Conservation (phyloP, 2,113 vertebrate genomes). For the Jacana jacana region DNA sequence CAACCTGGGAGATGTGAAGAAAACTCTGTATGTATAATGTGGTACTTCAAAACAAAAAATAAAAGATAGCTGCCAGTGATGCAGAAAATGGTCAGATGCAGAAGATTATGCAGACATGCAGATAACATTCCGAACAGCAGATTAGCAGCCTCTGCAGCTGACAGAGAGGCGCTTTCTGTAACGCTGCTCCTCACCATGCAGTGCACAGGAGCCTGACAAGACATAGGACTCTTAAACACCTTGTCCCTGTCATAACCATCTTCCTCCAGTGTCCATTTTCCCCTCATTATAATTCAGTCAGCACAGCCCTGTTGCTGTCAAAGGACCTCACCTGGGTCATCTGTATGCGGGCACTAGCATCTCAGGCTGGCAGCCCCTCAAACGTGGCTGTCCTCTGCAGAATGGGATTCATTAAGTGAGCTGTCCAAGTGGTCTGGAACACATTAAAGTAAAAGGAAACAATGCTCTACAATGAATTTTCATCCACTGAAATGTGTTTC, state of each 20-base stretch:
- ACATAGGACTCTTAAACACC: background rate
- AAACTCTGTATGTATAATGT: accelerated
- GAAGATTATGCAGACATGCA: background rate
- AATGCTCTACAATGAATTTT: background rate
- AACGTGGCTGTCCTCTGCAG: background rate
- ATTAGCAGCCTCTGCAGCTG: background rate
- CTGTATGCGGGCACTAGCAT: background rate
- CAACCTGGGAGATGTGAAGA: background rate
- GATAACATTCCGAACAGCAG: background rate
- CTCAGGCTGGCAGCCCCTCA: conserved; percentile 18
- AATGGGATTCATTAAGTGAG: conserved; percentile 41
- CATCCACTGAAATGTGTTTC: background rate
- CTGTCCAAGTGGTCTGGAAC: conserved; percentile 47
- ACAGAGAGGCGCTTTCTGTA: background rate
- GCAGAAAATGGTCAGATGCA: background rate
- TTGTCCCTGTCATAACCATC: background rate
- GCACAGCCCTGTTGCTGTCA: background rate
- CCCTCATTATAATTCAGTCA: background rate
- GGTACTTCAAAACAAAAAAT: background rate
- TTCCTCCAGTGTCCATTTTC: background rate
- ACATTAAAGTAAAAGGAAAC: conserved; percentile 20
- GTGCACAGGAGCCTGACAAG: background rate
- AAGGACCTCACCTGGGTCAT: background rate
- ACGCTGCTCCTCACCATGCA: background rate
- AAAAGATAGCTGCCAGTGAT: background rate